Percentiles rank a stretch among this genome's conserved stretches.
Conservation (phyloP, 1,140 invertebrate genomes). For the Nasonia vitripennis region DNA sequence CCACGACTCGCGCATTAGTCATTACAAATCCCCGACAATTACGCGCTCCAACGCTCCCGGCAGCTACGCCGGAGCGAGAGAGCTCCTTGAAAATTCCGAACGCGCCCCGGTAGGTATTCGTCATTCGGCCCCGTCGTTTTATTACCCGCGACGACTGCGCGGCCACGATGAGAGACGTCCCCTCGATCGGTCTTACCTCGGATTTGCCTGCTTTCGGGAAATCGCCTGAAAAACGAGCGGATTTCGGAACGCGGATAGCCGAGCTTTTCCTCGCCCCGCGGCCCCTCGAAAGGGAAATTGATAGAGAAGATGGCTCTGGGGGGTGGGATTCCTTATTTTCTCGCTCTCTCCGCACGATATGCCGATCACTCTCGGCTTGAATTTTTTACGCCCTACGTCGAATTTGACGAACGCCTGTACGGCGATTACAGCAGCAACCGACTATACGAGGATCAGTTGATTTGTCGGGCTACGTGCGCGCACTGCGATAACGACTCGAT, state of each 20-base stretch:
- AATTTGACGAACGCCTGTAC: not conserved
- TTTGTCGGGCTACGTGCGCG: too few species aligned
- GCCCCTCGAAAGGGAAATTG: conserved; percentile 5
- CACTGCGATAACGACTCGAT: not conserved
- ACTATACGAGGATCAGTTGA: too few species aligned
- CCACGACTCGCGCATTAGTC: conserved; percentile 36
- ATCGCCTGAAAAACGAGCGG: conserved; percentile 38
- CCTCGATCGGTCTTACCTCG: conserved; percentile 16
- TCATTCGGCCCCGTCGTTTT: conserved; percentile 24
- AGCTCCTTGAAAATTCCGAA: conserved; percentile 21
- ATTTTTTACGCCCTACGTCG: not conserved
- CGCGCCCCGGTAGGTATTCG: conserved; percentile 19
- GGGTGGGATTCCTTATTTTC: not conserved
- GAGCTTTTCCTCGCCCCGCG: not conserved
- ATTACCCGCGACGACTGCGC: not conserved
- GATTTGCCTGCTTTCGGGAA: conserved; percentile 23
- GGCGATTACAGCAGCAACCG: too few species aligned
- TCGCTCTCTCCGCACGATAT: not conserved
- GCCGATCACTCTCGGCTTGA: not conserved
- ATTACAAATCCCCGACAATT: conserved; percentile 48
- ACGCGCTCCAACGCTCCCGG: not conserved
- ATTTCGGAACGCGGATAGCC: not conserved
- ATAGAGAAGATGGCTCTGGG: not conserved
- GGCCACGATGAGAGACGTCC: not conserved
- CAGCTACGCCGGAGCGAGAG: too few species aligned